These are phyloP conservation scores for Drosophila nigrodunni DNA, from an alignment of 1,140 invertebrate genomes.

Conservation along the genomic window DNA sequence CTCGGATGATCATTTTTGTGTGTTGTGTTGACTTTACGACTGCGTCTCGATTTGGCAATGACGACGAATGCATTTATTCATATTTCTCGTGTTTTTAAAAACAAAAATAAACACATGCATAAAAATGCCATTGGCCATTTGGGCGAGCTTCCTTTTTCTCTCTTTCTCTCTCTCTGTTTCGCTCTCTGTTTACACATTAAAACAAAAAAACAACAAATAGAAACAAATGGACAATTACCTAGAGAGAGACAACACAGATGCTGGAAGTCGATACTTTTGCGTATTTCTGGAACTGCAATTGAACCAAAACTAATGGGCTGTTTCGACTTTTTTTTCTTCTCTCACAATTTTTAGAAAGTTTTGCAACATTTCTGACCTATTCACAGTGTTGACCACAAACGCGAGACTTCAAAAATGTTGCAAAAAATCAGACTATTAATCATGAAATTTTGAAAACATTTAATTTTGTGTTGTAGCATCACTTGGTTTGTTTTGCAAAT, in stretches of 20 bases:
- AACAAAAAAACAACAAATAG: neutral
- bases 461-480: neutral
- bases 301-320: slow-evolving; percentile 12
- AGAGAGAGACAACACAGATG: slow-evolving; percentile 8
- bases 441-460: neutral
- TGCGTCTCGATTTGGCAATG: slow-evolving; percentile 53
- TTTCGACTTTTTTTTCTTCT: neutral
- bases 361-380: neutral
- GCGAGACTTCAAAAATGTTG: neutral
- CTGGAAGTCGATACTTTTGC: slow-evolving; percentile 22
- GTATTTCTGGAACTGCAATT: slow-evolving; percentile 37
- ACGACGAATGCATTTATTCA: slow-evolving; percentile 48
- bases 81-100: slow-evolving; percentile 39
- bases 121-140: slow-evolving; percentile 50
- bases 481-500: neutral
- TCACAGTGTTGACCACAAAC: neutral
- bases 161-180: slow-evolving; percentile 3
- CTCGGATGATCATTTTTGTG: slow-evolving; percentile 22
- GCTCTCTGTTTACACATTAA: slow-evolving; percentile 4
- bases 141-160: slow-evolving; percentile 42
- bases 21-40: slow-evolving; percentile 38
- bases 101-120: slow-evolving; percentile 53
- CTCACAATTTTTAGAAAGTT: slow-evolving; percentile 18
- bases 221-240: slow-evolving; percentile 36
- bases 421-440: slow-evolving; percentile 20